phyloP scores from a whole-genome alignment of 1,140 invertebrate genomes.

The Brachionus rotundiformis region DNA sequence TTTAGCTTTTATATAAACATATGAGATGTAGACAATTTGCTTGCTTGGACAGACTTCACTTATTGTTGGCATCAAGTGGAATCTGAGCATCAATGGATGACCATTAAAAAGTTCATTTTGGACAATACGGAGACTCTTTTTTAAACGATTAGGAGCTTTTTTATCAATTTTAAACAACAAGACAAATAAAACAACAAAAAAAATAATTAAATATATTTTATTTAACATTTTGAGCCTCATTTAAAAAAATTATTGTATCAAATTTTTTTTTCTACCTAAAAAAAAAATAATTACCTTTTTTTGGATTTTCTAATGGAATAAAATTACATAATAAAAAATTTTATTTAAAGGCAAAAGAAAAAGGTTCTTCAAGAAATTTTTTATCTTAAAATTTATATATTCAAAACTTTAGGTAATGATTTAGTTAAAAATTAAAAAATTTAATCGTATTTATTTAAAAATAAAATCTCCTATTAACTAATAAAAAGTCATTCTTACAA shows the following conservation, averaged over 20 bases:
- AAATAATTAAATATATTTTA: not conserved
- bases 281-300: not conserved
- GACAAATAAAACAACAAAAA: not conserved
- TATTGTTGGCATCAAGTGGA: not conserved
- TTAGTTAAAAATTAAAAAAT: no score
- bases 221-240: not conserved
- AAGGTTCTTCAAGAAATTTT: no score
- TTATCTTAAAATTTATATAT: no score
- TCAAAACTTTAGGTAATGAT: no score
- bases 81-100: not conserved
- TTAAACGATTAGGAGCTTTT: not conserved
- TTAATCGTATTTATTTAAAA: no score
- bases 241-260: not conserved
- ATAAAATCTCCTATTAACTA: no score
- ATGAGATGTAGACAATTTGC: not conserved
- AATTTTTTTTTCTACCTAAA: no score
- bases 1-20: conserved; percentile 5
- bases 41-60: not conserved
- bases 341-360: no score
- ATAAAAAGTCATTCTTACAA: no score
- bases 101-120: not conserved
- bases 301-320: no score
- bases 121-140: not conserved
- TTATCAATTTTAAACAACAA: not conserved
- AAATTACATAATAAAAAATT: no score